Evolutionary conservation across 2,888 invertebrate genomes (phyloP).

Genomic region (Opisthograptis luteolata): DNA sequence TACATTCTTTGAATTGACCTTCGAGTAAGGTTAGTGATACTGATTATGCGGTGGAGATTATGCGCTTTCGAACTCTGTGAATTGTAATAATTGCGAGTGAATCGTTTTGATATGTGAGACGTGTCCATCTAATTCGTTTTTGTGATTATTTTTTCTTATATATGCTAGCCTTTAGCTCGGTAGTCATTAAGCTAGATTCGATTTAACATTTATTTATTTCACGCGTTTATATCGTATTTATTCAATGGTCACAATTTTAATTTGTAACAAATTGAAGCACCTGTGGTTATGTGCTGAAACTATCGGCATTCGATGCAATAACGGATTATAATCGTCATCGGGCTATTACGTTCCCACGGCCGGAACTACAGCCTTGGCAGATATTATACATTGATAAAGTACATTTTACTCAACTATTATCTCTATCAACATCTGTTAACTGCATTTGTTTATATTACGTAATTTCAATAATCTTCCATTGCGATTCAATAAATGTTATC

Average conservation of each 20-base stretch:
- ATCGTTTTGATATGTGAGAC: slow-evolving; percentile 66
- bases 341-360: no score
- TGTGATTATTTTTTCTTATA: slow-evolving; percentile 78
- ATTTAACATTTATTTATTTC: slow-evolving; percentile 71
- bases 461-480: slow-evolving; percentile 16
- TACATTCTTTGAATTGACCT: slow-evolving; percentile 84
- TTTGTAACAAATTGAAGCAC: slow-evolving; percentile 37
- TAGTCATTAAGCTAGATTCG: slow-evolving; percentile 80
- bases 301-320: slow-evolving; percentile 20
- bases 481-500: slow-evolving; percentile 13
- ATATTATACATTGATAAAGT: not conserved
- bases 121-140: slow-evolving; percentile 63
- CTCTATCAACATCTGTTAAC: slow-evolving; percentile 2
- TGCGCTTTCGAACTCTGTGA: slow-evolving; percentile 66
- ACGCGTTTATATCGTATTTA: slow-evolving; percentile 45
- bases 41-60: slow-evolving; percentile 70
- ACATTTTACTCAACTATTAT: no score
- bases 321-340: not conserved
- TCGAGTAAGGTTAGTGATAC: slow-evolving; percentile 83
- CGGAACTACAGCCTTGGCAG: no score
- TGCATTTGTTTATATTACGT: no score
- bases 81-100: slow-evolving; percentile 63
- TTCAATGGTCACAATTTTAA: slow-evolving; percentile 67
- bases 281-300: slow-evolving; percentile 26
- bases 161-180: slow-evolving; percentile 72